Conservation (phyloP, 2,888 invertebrate species). For the Drosophila mettleri region DNA sequence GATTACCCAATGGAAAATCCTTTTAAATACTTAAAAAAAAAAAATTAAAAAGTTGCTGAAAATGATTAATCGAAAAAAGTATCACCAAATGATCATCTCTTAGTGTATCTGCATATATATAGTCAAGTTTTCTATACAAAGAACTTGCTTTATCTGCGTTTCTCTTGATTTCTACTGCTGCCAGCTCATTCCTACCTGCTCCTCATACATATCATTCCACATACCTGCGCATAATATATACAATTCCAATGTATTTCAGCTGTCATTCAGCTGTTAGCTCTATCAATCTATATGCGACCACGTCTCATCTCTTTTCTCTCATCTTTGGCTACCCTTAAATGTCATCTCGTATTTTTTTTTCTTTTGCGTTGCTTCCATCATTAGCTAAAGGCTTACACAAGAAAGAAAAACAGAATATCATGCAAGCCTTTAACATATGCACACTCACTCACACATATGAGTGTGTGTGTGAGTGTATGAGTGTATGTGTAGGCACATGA, state of each 20-base stretch:
- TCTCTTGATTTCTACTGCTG: background rate
- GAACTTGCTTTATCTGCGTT: background rate
- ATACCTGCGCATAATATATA: background rate
- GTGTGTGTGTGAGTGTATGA: background rate
- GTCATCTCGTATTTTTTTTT: constrained; percentile 64
- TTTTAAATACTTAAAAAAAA: too few species aligned
- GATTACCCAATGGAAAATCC: too few species aligned
- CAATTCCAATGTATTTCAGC: constrained; percentile 13
- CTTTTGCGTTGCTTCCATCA: constrained; percentile 58
- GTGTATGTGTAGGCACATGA: constrained; percentile 30
- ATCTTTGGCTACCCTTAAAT: constrained; percentile 35
- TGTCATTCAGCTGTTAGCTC: constrained; percentile 5
- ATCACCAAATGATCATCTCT: background rate
- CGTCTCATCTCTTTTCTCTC: constrained; percentile 17
- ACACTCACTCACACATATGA: constrained; percentile 15
- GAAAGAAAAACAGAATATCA: constrained; percentile 75
- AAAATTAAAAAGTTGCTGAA: background rate
- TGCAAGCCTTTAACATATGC: constrained; percentile 56
- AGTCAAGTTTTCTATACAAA: background rate
- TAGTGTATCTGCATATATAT: background rate
- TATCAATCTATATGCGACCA: constrained; percentile 45
- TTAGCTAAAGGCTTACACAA: constrained; percentile 75
- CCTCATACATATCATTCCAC: constrained; percentile 8
- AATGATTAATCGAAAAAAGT: background rate
- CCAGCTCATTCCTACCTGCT: background rate